A percentile compares a stretch with the other conserved stretches of the same genome.
These are phyloP conservation scores for Serranus cabrilla DNA, from an alignment of 2,797 vertebrate genomes.

Conservation along the genomic window DNA sequence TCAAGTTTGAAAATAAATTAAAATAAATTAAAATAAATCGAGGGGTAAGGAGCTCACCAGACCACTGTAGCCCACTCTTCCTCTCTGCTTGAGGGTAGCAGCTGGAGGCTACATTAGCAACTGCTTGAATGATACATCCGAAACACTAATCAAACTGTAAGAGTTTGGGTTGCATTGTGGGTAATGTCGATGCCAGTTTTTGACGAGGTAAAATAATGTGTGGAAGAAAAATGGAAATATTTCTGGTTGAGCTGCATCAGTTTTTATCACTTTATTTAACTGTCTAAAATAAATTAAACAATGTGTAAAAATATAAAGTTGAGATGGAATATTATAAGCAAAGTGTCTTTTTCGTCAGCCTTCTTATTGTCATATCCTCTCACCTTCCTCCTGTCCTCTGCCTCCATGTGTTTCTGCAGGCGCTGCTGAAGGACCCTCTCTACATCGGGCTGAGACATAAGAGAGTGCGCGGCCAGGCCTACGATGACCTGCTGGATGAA, in stretches of 20 bases:
- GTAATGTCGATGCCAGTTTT: not conserved
- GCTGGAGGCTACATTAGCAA: not conserved
- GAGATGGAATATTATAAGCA: not conserved
- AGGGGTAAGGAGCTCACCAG: not conserved
- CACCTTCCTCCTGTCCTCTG: not conserved
- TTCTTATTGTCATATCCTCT: not conserved
- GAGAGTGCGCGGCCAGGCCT: conserved; percentile 92
- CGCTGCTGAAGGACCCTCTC: conserved; percentile 93
- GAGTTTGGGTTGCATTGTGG: not conserved
- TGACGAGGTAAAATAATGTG: not conserved
- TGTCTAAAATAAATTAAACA: not conserved
- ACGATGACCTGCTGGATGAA: conserved; percentile 96
- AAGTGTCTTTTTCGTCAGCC: not conserved
- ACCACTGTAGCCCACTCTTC: not conserved
- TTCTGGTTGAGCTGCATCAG: not conserved
- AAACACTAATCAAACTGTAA: not conserved
- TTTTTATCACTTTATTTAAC: not conserved
- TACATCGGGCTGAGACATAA: conserved; percentile 96
- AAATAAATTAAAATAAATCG: too few relatives aligned
- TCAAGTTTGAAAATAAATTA: too few relatives aligned
- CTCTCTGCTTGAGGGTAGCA: not conserved
- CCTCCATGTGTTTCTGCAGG: conserved; percentile 78
- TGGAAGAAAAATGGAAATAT: not conserved
- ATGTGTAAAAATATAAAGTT: not conserved
- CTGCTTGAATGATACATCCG: not conserved